Conservation (phyloP, 2,797 vertebrate species). For the Danio kyathit region DNA sequence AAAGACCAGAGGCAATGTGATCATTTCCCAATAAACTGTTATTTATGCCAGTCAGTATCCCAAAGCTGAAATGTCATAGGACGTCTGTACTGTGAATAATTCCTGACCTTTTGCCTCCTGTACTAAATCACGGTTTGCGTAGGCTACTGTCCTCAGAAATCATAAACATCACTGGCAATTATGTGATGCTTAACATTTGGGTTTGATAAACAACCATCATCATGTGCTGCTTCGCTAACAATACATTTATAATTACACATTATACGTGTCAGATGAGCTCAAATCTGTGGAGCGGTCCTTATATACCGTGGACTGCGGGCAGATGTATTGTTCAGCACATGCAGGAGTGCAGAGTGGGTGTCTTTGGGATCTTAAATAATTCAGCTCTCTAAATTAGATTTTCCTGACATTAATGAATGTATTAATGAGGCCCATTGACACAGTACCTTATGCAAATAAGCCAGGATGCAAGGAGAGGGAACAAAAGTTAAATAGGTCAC, state of each 20-base stretch:
- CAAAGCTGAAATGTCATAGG: constrained; percentile 47
- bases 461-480: constrained; percentile 55
- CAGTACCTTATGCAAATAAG: constrained; percentile 66
- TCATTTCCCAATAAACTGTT: constrained; percentile 34
- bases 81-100: constrained; percentile 46
- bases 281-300: not conserved
- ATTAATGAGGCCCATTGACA: constrained; percentile 71
- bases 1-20: not conserved
- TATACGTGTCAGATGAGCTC: constrained; percentile 19
- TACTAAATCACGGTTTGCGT: constrained; percentile 36
- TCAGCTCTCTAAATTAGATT: constrained; percentile 68
- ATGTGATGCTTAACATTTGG: constrained; percentile 52
- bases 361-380: constrained; percentile 67
- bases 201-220: constrained; percentile 40
- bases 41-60: constrained; percentile 37
- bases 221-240: constrained; percentile 20
- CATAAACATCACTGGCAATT: constrained; percentile 40
- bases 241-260: constrained; percentile 20
- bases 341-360: constrained; percentile 58
- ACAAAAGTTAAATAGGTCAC: constrained; percentile 66
- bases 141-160: constrained; percentile 30
- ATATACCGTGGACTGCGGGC: not conserved
- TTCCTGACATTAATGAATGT: constrained; percentile 70
- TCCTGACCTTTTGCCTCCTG: constrained; percentile 55
- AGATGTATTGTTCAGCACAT: constrained; percentile 5